These are phyloP conservation scores for Heliocidaris erythrogramma DNA, from an alignment of 35 echinoderm and acorn worm species.

Conservation along the genomic window DNA sequence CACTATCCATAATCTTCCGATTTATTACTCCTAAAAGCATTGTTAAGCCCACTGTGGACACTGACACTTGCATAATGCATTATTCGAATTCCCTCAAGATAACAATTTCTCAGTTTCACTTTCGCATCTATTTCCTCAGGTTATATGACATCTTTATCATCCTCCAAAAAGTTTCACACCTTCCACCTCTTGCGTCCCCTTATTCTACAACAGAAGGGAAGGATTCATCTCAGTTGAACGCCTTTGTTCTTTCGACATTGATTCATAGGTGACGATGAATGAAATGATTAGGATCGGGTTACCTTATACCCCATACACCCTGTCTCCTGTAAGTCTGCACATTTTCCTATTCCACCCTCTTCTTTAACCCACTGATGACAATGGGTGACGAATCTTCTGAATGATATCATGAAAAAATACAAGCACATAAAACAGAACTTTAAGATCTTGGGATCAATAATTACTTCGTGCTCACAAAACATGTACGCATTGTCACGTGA, in stretches of 20 bases:
- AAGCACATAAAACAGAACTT: neutral
- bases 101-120: neutral
- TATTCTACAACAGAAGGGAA: neutral
- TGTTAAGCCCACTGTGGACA: neutral
- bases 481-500: too few species aligned
- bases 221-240: neutral
- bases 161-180: neutral
- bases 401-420: neutral
- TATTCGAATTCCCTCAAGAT: neutral
- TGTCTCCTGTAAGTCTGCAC: neutral
- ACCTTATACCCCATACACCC: neutral
- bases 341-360: neutral
- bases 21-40: neutral
- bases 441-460: too few species aligned
- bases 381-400: neutral
- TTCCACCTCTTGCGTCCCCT: neutral
- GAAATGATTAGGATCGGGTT: neutral
- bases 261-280: neutral
- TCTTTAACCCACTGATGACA: neutral
- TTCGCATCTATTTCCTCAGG: neutral
- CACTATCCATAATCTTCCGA: too few species aligned
- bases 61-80: neutral
- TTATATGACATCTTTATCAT: neutral
- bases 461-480: too few species aligned
- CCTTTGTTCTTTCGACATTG: neutral